Base-by-base conservation (phyloP, 1,140 invertebrate species). In the Cydia fagiglandana region DNA sequence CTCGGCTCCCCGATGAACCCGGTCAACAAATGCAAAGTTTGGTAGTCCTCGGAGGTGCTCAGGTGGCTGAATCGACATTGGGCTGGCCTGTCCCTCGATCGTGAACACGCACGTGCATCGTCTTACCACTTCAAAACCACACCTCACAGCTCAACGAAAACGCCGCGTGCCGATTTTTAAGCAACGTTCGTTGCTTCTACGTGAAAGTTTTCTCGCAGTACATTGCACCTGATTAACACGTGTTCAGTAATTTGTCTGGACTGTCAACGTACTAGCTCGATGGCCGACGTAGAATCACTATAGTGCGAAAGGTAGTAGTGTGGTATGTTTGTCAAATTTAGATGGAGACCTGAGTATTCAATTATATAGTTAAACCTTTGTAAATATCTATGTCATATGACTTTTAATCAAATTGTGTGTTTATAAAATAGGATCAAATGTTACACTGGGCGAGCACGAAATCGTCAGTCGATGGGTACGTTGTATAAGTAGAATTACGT, bases 1-100 rank as follows among this genome's bases (percentile, higher is more conserved):
- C 75, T 93, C 0, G 96, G 96, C 2, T 95, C 96, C 0, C 95
- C 94, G 38, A 98, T 99, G 97, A 99, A 99, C 91, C 97, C 98
- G 1, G 83, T 88, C 15, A 94, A 97, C 0, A 99, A 98, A 88
- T 99, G 98, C 93, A 94, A 94, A 86, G 95, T 97, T 15, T 97
- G 96, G 96, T 97, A 96, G 93, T 78, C 15, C 66, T 30, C 70
- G 38, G 24, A 70, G 66, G 66, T 38, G 17, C 66, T 70, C 66
- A 70, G 66, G 66, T 70, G 30, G 66, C 66, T 56, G 53, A 74
- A 50, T 74, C 47, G 50, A 34, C 73, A 74, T 61, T 64, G 50
- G 30, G 47, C 53, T 56, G 53, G 34, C 34, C 66, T 34, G 66
- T 17, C 66, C 34, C 24, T 70, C 66, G 66, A 70, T 17, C n/a